Base-by-base conservation (phyloP, 2,113 vertebrate genomes). In the Ifrita kowaldi region DNA sequence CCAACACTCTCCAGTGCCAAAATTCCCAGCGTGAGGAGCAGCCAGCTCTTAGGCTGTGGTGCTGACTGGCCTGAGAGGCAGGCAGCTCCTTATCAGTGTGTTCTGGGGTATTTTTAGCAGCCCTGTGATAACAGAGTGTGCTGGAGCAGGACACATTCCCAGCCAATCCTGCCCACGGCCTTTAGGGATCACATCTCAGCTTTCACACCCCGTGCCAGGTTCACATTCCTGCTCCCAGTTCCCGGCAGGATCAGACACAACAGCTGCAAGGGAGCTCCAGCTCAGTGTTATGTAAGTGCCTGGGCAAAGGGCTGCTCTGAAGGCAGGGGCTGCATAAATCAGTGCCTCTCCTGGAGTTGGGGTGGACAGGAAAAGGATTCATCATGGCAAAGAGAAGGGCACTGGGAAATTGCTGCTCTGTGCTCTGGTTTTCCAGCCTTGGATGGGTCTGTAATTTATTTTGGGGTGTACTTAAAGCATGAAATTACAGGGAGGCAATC, bases 171-270 rank as follows among this genome's bases (percentile, higher is more conserved):
- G 87, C 94, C 82, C 90, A 67, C 15, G 4, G 76, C 85, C 89
- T 91, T 55, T 23, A n/a, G 89, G 78, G 71, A 90, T 80, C 80
- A 5, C 18, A 74, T 70, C 93, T 89, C 91, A 71, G 74, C 89
- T 92, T 90, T 88, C 83, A 92, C 11, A 23, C 73, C 69, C 92
- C 47, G 17, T 33, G 95, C 63, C 83, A 97, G 94, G 44, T 35
- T 84, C 95, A 91, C 91, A 96, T 70, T 70, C n/a, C 55, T 46
- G 55, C 83, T 89, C 81, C 96, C 96, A 96, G 92, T 76, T 90
- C 84, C 74, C 33, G 35, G 86, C 84, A 82, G 87, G 96, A 96
- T 96, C 62, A 96, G 93, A 71, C 27, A 21, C 82, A 90, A 75
- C 84, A 96, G 95, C 87, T 94, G 94, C 81, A 91, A 79, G 53